Conservation (phyloP, 2,888 invertebrate species). For the Orchesella flavescens region DNA sequence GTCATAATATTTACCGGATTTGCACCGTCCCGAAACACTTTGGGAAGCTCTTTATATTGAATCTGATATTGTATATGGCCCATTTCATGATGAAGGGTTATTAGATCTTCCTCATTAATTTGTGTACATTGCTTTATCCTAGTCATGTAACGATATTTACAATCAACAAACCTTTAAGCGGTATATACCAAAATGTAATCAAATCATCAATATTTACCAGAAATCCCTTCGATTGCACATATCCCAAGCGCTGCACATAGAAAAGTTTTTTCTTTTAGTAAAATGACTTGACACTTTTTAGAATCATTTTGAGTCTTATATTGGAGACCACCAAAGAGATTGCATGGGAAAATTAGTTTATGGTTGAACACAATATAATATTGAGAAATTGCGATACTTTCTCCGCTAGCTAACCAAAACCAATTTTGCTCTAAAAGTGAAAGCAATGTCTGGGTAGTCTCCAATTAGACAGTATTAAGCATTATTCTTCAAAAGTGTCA, state of each 20-base stretch:
- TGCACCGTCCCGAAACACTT: conserved; percentile 83
- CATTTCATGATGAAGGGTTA: conserved; percentile 86
- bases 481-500: too few species aligned
- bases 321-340: too few species aligned
- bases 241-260: conserved; percentile 81
- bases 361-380: too few species aligned
- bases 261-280: background rate
- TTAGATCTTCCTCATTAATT: conserved; percentile 84
- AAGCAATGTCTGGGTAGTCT: too few species aligned
- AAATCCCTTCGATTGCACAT: conserved; percentile 88
- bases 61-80: conserved; percentile 85
- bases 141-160: conserved; percentile 64
- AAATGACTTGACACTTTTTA: background rate
- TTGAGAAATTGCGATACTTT: too few species aligned
- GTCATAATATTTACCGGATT: conserved; percentile 80
- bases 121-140: conserved; percentile 89
- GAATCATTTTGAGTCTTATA: too few species aligned
- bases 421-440: too few species aligned
- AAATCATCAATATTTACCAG: too few species aligned
- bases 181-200: too few species aligned
- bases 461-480: too few species aligned
- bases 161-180: background rate
- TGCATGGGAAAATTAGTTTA: too few species aligned
- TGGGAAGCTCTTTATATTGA: conserved; percentile 83
- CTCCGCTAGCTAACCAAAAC: too few species aligned